Percentiles rank a stretch among this genome's conserved stretches.
Evolutionary conservation across 2,888 invertebrate genomes (phyloP).

Genomic region (Heliconius hortense): DNA sequence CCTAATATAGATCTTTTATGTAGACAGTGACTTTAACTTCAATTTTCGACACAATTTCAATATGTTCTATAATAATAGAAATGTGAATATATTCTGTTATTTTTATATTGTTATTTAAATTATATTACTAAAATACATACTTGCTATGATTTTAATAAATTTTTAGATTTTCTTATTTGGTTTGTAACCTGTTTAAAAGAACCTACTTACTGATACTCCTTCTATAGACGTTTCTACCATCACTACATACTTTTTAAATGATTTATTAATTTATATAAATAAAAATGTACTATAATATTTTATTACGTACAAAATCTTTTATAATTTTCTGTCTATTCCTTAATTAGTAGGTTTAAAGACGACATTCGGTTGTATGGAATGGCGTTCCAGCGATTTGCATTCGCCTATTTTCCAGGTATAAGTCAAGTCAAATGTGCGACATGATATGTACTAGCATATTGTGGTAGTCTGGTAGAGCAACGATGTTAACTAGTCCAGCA

Average conservation of each 20-base stretch:
- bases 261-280: too few species aligned
- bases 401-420: slow-evolving; percentile 6
- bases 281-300: too few species aligned
- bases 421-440: not conserved
- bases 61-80: too few species aligned
- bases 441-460: slow-evolving; percentile 14
- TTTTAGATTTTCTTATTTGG: too few species aligned
- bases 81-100: not conserved
- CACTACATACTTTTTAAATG: too few species aligned
- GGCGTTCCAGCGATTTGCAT: not conserved
- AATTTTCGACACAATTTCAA: not conserved
- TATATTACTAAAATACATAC: not conserved
- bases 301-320: too few species aligned
- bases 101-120: not conserved
- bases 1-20: not conserved
- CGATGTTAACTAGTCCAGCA: slow-evolving; percentile 58
- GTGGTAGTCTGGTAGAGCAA: slow-evolving; percentile 2
- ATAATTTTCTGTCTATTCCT: too few species aligned
- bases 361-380: not conserved
- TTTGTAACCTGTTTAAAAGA: too few species aligned
- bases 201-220: too few species aligned
- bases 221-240: too few species aligned
- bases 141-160: too few species aligned
- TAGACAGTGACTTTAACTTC: not conserved
- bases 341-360: not conserved